Evolutionary conservation across 2,797 vertebrate genomes (phyloP).

Genomic region (Chrysocyon brachyurus): DNA sequence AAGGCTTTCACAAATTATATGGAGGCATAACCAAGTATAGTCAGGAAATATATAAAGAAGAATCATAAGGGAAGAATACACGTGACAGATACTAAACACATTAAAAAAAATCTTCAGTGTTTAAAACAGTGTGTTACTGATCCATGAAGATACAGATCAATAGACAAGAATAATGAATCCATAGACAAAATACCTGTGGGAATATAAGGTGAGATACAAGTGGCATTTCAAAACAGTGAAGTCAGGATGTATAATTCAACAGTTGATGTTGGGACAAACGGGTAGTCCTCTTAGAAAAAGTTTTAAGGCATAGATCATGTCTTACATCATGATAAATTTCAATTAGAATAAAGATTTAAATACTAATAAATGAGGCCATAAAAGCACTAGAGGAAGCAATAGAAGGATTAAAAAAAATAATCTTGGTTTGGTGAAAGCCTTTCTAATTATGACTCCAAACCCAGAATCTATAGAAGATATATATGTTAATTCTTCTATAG

Average conservation of each 20-base stretch:
- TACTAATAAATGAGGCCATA: background rate
- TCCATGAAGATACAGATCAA: background rate
- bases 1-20: conserved; percentile 13
- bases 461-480: background rate
- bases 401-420: background rate
- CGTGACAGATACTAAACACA: background rate
- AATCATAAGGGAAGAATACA: background rate
- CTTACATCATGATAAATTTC: background rate
- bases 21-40: background rate
- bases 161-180: background rate
- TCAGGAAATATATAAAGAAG: background rate
- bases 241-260: background rate
- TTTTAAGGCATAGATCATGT: background rate
- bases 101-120: background rate
- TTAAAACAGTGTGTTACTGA: background rate
- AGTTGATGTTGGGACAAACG: background rate
- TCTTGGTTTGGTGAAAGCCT: conserved; percentile 25
- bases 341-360: background rate
- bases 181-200: background rate
- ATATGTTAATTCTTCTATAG: no score
- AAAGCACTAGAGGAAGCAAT: background rate
- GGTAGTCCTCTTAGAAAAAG: background rate
- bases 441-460: conserved; percentile 31
- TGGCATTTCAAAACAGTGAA: conserved; percentile 8
- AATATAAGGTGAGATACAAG: background rate